A percentile compares a stretch with the other conserved stretches of the same genome.
phyloP scores from a whole-genome alignment of 2,113 vertebrate genomes.

The Picathartes gymnocephalus region DNA sequence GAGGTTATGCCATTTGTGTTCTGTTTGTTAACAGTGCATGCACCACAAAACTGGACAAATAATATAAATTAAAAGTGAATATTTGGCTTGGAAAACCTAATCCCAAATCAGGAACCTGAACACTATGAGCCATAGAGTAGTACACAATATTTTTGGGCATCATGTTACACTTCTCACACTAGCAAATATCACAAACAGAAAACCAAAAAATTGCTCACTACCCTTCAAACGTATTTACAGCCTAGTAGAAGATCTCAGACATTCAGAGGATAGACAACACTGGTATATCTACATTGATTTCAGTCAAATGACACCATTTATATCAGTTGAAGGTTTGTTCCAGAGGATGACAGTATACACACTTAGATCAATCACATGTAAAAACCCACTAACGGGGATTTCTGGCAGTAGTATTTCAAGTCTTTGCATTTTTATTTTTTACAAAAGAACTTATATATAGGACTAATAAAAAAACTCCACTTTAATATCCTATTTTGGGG shows the following conservation, averaged over 20 bases:
- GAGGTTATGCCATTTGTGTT: neutral
- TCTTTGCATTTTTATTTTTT: neutral
- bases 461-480: neutral
- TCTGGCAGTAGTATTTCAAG: neutral
- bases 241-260: neutral
- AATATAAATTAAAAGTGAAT: neutral
- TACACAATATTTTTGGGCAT: neutral
- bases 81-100: neutral
- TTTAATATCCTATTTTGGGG: neutral
- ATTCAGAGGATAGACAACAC: neutral
- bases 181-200: neutral
- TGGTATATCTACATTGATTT: neutral
- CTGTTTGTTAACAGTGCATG: neutral
- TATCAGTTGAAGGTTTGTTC: neutral
- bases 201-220: neutral
- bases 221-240: neutral
- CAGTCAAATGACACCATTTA: neutral
- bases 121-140: neutral
- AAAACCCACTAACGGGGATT: neutral
- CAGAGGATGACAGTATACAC: neutral
- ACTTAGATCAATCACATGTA: neutral
- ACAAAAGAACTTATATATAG: neutral
- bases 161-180: neutral
- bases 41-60: neutral
- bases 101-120: neutral